Percentiles rank a stretch among this genome's conserved stretches.
These are phyloP conservation scores for Monopterus albus DNA, from an alignment of 2,113 vertebrate genomes.

Conservation along the genomic window DNA sequence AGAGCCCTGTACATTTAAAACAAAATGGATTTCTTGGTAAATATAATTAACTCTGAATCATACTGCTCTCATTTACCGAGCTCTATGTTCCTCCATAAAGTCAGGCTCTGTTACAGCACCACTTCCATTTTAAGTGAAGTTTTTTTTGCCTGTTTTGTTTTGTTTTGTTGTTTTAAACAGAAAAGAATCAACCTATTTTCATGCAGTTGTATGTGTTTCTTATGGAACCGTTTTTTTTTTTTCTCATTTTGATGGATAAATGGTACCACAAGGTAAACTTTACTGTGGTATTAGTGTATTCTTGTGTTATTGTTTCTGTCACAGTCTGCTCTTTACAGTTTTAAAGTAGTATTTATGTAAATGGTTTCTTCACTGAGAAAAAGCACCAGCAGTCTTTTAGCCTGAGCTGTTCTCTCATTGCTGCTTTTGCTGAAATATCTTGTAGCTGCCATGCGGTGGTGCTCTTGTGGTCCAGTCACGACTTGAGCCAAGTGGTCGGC, in stretches of 20 bases:
- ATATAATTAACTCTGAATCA: conserved; percentile 54
- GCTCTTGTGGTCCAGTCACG: conserved; percentile 7
- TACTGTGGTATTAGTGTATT: background rate
- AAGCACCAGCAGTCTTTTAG: too few relatives aligned
- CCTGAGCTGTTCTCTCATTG: background rate
- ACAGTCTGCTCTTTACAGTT: background rate
- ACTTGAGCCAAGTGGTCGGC: background rate
- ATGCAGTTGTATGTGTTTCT: background rate
- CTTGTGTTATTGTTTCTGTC: background rate
- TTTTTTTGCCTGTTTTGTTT: too few relatives aligned
- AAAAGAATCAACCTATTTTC: background rate
- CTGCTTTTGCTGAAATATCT: background rate
- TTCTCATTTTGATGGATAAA: background rate
- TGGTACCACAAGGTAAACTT: background rate
- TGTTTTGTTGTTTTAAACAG: too few relatives aligned
- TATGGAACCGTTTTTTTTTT: background rate
- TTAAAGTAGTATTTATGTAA: too few relatives aligned
- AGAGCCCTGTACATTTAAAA: conserved; percentile 25
- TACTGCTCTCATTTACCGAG: conserved; percentile 15
- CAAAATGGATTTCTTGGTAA: conserved; percentile 56
- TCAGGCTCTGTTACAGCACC: too few relatives aligned
- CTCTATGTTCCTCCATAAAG: background rate
- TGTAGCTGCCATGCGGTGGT: background rate
- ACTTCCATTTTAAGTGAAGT: too few relatives aligned
- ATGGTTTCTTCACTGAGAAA: too few relatives aligned